These are phyloP conservation scores for Drosophila pseudotakahashii DNA, from an alignment of 2,888 invertebrate species.

Conservation along the genomic window DNA sequence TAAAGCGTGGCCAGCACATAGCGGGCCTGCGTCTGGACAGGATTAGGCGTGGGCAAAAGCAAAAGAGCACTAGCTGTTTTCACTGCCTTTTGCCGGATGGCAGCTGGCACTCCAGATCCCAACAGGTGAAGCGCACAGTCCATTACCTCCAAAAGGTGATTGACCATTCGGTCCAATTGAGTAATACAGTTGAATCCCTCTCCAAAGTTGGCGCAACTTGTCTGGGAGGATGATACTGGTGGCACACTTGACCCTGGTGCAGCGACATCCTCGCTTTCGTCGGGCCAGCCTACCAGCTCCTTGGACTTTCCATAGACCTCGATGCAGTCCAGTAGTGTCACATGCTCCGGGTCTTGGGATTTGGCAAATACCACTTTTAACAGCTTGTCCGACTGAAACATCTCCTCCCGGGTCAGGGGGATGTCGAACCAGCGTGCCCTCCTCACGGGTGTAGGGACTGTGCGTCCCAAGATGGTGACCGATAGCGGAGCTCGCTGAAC, in stretches of 20 bases:
- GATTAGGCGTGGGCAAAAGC: conserved; percentile 89
- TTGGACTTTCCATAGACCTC: conserved; percentile 98
- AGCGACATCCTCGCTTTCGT: conserved; percentile 92
- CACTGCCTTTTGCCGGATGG: conserved; percentile 86
- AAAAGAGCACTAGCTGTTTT: conserved; percentile 87
- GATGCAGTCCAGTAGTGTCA: conserved; percentile 96
- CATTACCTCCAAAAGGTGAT: conserved; percentile 89
- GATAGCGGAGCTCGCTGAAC: conserved; percentile 81
- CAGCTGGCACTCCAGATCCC: conserved; percentile 83
- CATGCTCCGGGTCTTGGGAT: conserved; percentile 93
- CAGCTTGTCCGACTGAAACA: conserved; percentile 95
- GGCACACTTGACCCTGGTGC: conserved; percentile 67
- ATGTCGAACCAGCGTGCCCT: conserved; percentile 97
- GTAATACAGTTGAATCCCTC: conserved; percentile 82
- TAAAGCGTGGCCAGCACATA: conserved; percentile 92
- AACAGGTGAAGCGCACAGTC: conserved; percentile 89
- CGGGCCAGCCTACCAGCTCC: conserved; percentile 98
- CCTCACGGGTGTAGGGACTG: conserved; percentile 89
- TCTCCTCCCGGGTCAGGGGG: conserved; percentile 96
- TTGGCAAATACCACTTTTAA: conserved; percentile 93
- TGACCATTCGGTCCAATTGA: conserved; percentile 86
- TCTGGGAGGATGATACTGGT: conserved; percentile 74
- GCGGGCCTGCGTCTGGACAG: conserved; percentile 91
- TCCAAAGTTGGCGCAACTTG: conserved; percentile 61
- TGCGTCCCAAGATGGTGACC: conserved; percentile 86